Conservation (phyloP, 2,113 vertebrate genomes). For the Mixornis gularis region DNA sequence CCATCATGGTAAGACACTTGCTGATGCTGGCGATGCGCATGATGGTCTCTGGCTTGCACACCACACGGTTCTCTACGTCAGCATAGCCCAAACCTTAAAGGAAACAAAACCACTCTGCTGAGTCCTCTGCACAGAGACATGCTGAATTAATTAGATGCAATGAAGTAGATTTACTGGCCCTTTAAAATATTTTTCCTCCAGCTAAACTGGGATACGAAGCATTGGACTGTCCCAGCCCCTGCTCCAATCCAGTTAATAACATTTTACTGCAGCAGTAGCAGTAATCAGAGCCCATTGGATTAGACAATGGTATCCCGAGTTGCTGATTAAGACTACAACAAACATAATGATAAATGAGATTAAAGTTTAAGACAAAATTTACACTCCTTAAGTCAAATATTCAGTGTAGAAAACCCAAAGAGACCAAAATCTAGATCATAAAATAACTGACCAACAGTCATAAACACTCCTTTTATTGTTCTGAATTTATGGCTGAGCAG, state of each 20-base stretch:
- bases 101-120: neutral
- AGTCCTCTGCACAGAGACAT: neutral
- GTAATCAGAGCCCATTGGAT: neutral
- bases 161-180: neutral
- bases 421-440: neutral
- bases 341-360: neutral
- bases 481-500: neutral
- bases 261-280: neutral
- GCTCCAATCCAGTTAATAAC: neutral
- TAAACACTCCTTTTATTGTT: neutral
- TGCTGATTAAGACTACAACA: neutral
- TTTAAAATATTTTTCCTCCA: neutral
- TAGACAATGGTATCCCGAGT: neutral
- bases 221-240: neutral
- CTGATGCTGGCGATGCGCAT: conserved; percentile 97
- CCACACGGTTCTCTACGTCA: conserved; percentile 91
- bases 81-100: conserved; percentile 86
- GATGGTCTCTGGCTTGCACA: conserved; percentile 82
- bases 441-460: neutral
- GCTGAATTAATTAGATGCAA: neutral
- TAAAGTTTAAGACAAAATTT: neutral
- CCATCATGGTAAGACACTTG: conserved; percentile 90
- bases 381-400: neutral
- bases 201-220: neutral
- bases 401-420: neutral